These are phyloP conservation scores for Apodemia zela DNA, from an alignment of 2,888 invertebrate genomes.

Conservation along the genomic window DNA sequence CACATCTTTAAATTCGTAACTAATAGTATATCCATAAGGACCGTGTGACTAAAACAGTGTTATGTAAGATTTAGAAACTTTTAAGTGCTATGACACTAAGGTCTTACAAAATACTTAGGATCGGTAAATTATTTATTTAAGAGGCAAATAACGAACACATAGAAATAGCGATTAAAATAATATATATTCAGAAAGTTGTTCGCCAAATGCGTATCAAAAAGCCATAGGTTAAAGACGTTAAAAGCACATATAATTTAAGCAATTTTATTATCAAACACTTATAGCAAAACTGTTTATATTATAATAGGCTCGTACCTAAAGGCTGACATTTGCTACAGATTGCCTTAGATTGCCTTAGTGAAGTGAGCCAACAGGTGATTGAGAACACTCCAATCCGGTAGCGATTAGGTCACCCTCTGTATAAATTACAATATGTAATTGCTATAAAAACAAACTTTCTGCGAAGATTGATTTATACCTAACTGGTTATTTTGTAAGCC, in stretches of 20 bases:
- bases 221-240: conserved; percentile 4
- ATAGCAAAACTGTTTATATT: conserved; percentile 17
- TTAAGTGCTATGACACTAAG: no score
- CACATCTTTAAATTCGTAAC: no score
- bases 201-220: background rate
- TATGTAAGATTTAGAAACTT: no score
- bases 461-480: background rate
- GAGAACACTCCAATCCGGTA: conserved; percentile 16
- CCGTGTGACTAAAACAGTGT: no score
- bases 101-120: no score
- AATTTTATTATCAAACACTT: conserved; percentile 3
- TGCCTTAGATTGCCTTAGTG: conserved; percentile 16
- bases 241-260: background rate
- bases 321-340: conserved; percentile 24
- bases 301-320: conserved; percentile 18
- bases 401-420: conserved; percentile 16
- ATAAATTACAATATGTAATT: conserved; percentile 6
- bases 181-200: no score
- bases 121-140: no score
- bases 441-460: conserved; percentile 1
- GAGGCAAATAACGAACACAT: no score
- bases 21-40: no score
- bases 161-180: no score
- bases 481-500: background rate
- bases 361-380: conserved; percentile 19